phyloP scores from a whole-genome alignment of 1,140 invertebrate genomes.

The Adelges cooleyi region DNA sequence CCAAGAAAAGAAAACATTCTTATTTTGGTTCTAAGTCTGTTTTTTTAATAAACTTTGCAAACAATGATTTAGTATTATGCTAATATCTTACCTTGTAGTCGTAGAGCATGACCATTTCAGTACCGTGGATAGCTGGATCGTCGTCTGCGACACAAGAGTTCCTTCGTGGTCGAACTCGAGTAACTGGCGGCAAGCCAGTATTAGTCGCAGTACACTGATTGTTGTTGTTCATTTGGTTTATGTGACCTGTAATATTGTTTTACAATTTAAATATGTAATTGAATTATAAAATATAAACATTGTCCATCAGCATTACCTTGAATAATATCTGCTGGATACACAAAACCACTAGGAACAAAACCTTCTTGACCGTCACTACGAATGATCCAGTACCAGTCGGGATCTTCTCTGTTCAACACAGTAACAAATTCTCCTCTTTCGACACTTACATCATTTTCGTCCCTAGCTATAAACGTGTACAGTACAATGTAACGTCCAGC shows the following conservation, averaged over 20 bases:
- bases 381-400: slow-evolving; percentile 92
- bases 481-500: slow-evolving; percentile 81
- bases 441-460: slow-evolving; percentile 90
- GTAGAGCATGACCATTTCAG: slow-evolving; percentile 84
- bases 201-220: slow-evolving; percentile 31
- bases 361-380: slow-evolving; percentile 85
- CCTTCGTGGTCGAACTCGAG: slow-evolving; percentile 4
- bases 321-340: slow-evolving; percentile 75
- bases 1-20: no score
- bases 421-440: slow-evolving; percentile 89
- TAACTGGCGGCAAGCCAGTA: slow-evolving; percentile 12
- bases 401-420: slow-evolving; percentile 83
- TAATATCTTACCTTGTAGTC: slow-evolving; percentile 72
- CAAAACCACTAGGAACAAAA: slow-evolving; percentile 89
- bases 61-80: no score
- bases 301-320: slow-evolving; percentile 44
- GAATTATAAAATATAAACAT: not conserved
- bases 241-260: slow-evolving; percentile 36
- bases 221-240: slow-evolving; percentile 38
- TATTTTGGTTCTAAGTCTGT: no score
- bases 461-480: slow-evolving; percentile 81
- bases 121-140: slow-evolving; percentile 50
- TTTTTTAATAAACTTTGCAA: no score
- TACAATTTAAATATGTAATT: not conserved
- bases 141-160: slow-evolving; percentile 13